Percentiles rank a stretch among this genome's conserved stretches.
Conservation (phyloP, 2,797 vertebrate genomes). For the Emydoidea blandingii region DNA sequence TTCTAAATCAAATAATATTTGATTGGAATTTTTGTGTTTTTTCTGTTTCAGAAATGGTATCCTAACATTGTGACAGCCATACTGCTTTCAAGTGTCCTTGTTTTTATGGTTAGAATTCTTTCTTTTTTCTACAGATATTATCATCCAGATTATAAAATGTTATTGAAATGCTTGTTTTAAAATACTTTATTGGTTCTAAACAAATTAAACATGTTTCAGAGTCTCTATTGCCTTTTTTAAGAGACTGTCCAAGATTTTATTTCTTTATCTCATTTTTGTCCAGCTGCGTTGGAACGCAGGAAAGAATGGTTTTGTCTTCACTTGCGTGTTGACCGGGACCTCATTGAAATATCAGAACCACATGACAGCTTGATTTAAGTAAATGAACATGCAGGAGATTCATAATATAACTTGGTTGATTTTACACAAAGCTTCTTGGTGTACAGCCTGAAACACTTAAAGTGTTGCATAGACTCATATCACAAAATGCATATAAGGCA, state of each 20-base stretch:
- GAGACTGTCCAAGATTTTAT: fast-evolving
- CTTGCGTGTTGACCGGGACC: neutral
- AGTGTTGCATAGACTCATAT: too few relatives aligned
- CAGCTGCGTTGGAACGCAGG: fast-evolving
- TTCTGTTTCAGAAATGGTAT: neutral
- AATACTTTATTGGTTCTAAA: neutral
- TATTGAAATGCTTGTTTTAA: neutral
- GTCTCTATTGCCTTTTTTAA: neutral
- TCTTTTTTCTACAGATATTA: neutral
- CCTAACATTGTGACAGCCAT: neutral
- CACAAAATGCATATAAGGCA: too few relatives aligned
- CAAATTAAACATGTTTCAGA: neutral
- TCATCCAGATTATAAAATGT: neutral
- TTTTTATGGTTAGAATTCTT: neutral
- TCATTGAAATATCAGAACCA: fast-evolving
- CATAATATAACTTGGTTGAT: neutral
- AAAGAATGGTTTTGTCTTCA: fast-evolving
- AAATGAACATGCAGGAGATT: neutral
- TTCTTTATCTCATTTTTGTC: fast-evolving
- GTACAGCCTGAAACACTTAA: neutral
- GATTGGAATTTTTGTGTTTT: neutral
- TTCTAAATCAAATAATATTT: neutral
- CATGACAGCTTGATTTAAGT: neutral
- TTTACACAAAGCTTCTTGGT: too few relatives aligned
- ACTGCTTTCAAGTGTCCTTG: neutral